Conservation (phyloP, 2,888 invertebrate genomes). For the Lissocephala sabroskyi region DNA sequence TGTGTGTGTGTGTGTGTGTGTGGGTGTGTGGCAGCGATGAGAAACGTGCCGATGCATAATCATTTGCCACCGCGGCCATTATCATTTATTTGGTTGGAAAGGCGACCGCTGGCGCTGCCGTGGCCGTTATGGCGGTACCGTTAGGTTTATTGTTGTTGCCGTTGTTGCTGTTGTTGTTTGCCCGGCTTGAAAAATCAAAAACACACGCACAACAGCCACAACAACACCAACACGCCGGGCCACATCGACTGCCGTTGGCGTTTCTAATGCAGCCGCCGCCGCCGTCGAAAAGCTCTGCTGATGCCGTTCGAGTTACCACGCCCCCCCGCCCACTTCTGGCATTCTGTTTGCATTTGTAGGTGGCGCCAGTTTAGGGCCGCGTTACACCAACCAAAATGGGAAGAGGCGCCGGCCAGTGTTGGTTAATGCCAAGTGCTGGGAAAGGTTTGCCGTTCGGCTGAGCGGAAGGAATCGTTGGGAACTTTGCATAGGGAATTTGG, state of each 20-base stretch:
- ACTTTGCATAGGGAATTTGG: no score
- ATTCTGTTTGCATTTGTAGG: no score
- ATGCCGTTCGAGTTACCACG: not conserved
- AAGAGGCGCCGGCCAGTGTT: no score
- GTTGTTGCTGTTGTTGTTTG: conserved; percentile 3
- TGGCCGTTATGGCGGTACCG: not conserved
- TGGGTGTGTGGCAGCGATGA: conserved; percentile 42
- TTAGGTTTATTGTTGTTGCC: conserved; percentile 5
- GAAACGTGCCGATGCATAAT: conserved; percentile 71
- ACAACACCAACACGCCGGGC: conserved; percentile 22
- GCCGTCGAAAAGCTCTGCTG: no score
- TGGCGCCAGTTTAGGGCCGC: not conserved
- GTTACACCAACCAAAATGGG: not conserved
- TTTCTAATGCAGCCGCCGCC: conserved; percentile 21
- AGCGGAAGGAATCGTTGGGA: no score
- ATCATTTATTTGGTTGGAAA: conserved; percentile 62
- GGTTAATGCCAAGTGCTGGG: no score
- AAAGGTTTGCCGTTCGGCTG: no score
- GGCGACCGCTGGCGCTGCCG: not conserved
- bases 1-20: conserved; percentile 14
- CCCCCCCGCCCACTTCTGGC: no score
- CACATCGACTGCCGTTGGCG: conserved; percentile 27
- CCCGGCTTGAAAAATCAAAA: conserved; percentile 36
- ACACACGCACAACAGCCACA: conserved; percentile 40
- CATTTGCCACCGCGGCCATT: conserved; percentile 64